A percentile compares a stretch with the other conserved stretches of the same genome.
These are phyloP conservation scores for Caenorhabditis latens DNA, from an alignment of 1,140 invertebrate genomes.

Conservation along the genomic window DNA sequence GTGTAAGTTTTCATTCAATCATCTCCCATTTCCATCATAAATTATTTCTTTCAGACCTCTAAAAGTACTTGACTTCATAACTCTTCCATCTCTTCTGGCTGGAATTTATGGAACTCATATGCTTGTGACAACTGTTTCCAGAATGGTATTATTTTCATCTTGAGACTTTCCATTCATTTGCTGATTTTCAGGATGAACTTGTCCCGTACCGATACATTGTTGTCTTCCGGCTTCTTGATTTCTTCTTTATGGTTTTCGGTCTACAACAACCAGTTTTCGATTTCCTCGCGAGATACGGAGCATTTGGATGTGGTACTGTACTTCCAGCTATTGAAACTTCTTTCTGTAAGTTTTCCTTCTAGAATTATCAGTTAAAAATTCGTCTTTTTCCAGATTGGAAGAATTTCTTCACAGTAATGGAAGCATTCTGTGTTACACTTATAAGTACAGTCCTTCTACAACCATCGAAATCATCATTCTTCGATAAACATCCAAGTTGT, in stretches of 20 bases:
- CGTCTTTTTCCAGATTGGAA: constrained; percentile 72
- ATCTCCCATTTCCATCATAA: background rate
- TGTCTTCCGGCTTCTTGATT: constrained; percentile 72
- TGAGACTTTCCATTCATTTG: background rate
- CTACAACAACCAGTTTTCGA: constrained; percentile 72
- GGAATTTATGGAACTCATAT: constrained; percentile 76
- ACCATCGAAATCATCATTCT: constrained; percentile 70
- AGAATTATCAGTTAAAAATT: background rate
- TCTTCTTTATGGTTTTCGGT: constrained; percentile 74
- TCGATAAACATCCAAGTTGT: constrained; percentile 72
- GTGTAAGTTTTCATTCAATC: constrained; percentile 52
- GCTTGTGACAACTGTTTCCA: constrained; percentile 74
- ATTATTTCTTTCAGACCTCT: constrained; percentile 65
- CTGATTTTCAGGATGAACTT: constrained; percentile 69
- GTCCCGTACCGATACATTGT: constrained; percentile 71
- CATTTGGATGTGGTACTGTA: constrained; percentile 71
- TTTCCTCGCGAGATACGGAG: constrained; percentile 72
- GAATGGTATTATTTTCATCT: constrained; percentile 62
- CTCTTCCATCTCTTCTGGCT: constrained; percentile 71
- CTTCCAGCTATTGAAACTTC: constrained; percentile 74
- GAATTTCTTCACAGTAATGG: constrained; percentile 71
- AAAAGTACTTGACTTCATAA: constrained; percentile 73
- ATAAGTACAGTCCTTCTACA: constrained; percentile 75
- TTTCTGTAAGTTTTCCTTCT: constrained; percentile 68
- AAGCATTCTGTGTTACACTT: constrained; percentile 73